A percentile compares a stretch with the other conserved stretches of the same genome.
Conservation (phyloP, 2,888 invertebrate genomes). For the Argyra leucocephala region DNA sequence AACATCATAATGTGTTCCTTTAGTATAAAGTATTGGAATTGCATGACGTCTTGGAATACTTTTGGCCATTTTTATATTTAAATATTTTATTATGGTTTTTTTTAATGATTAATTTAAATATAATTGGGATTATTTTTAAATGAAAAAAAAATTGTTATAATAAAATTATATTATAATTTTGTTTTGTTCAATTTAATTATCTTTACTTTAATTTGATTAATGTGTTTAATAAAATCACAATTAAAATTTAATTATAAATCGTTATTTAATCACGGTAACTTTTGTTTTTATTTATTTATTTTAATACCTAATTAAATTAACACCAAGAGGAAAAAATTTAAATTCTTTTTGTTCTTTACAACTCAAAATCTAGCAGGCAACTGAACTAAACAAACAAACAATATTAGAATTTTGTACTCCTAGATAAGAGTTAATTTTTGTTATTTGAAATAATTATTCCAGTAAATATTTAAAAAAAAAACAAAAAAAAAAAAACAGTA, state of each 20-base stretch:
- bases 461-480: neutral
- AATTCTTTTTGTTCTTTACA: neutral
- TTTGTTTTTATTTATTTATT: neutral
- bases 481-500: neutral
- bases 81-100: slow-evolving; percentile 4
- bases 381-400: too few species aligned
- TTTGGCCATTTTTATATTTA: slow-evolving; percentile 28
- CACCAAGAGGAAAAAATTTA: neutral
- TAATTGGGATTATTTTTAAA: too few species aligned
- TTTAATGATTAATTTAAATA: neutral
- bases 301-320: neutral
- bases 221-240: neutral
- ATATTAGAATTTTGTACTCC: neutral
- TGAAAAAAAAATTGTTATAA: too few species aligned
- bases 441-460: neutral
- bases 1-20: slow-evolving; percentile 76
- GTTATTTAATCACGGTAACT: neutral
- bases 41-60: slow-evolving; percentile 48
- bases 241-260: neutral
- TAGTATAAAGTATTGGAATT: slow-evolving; percentile 67
- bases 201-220: too few species aligned
- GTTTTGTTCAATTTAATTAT: too few species aligned
- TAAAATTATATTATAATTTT: too few species aligned
- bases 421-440: neutral
- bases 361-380: neutral